Evolutionary conservation across 2,797 vertebrate genomes (phyloP).

Genomic region (Austrolebias charrua): DNA sequence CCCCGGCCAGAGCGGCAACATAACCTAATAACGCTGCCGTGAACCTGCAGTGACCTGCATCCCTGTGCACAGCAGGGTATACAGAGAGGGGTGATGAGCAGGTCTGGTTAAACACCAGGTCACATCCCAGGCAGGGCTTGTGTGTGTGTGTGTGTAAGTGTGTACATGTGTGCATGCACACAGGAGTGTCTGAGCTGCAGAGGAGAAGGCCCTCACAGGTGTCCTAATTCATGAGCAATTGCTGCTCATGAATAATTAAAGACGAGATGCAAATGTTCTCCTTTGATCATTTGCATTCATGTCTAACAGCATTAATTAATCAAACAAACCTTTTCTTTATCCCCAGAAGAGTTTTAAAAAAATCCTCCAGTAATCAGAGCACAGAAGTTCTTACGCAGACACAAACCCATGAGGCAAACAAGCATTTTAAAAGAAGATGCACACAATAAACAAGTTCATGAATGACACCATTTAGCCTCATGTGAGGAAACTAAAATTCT

Average conservation of each 20-base stretch:
- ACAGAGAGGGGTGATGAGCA: slow-evolving; percentile 48
- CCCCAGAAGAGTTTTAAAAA: slow-evolving; percentile 55
- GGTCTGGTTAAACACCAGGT: slow-evolving; percentile 65
- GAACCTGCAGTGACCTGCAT: slow-evolving; percentile 72
- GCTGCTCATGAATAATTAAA: slow-evolving; percentile 78
- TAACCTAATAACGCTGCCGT: slow-evolving; percentile 72
- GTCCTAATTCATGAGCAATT: slow-evolving; percentile 74
- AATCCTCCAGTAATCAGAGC: slow-evolving; percentile 35
- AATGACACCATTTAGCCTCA: slow-evolving; percentile 58
- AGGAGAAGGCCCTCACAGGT: slow-evolving; percentile 67
- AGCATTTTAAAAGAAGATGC: slow-evolving; percentile 22
- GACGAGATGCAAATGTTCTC: slow-evolving; percentile 70
- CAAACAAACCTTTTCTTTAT: slow-evolving; percentile 79
- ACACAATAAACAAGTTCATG: slow-evolving; percentile 53
- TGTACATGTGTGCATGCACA: slow-evolving; percentile 12
- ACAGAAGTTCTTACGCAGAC: slow-evolving; percentile 8
- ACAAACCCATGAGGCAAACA: slow-evolving; percentile 25
- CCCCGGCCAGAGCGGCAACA: slow-evolving; percentile 58
- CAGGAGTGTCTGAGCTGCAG: slow-evolving; percentile 43
- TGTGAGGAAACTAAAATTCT: slow-evolving; percentile 47
- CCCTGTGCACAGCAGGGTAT: slow-evolving; percentile 47
- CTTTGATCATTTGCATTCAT: slow-evolving; percentile 78
- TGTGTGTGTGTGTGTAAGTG: slow-evolving; percentile 21
- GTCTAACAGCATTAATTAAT: slow-evolving; percentile 81
- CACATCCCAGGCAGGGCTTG: slow-evolving; percentile 56